Evolutionary conservation across 1,140 invertebrate species (phyloP).

Genomic region (Drosophila simulans): DNA sequence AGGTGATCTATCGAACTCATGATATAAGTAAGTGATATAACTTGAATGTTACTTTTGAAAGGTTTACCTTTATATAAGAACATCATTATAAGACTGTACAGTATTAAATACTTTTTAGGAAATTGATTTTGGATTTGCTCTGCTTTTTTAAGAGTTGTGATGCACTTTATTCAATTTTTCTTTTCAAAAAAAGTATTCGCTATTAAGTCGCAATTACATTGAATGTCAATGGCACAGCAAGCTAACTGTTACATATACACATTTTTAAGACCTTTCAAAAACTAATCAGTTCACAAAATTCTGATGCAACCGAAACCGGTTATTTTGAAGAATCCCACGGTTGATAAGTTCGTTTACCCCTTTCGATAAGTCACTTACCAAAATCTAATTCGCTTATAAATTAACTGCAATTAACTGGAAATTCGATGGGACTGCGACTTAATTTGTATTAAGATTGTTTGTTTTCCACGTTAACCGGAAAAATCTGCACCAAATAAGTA

Average conservation of each 20-base stretch:
- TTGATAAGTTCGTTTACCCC: slow-evolving; percentile 36
- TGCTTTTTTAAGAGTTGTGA: no score
- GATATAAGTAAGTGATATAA: slow-evolving; percentile 29
- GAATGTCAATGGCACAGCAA: not conserved
- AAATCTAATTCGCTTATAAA: slow-evolving; percentile 31
- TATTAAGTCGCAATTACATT: not conserved
- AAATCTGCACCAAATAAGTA: slow-evolving; percentile 54
- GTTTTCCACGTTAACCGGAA: slow-evolving; percentile 49
- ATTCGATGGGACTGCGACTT: slow-evolving; percentile 24
- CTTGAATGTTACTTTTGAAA: not conserved
- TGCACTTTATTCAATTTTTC: no score
- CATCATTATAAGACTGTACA: not conserved
- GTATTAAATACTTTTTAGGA: not conserved
- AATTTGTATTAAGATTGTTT: slow-evolving; percentile 28
- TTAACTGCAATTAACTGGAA: slow-evolving; percentile 48
- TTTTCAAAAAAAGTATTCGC: no score
- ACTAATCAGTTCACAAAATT: slow-evolving; percentile 3
- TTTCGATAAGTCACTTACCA: slow-evolving; percentile 24
- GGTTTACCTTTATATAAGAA: slow-evolving; percentile 6
- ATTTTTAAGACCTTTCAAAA: slow-evolving; percentile 11
- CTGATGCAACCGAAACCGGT: slow-evolving; percentile 31
- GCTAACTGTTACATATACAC: slow-evolving; percentile 1
- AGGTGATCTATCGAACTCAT: slow-evolving; percentile 6
- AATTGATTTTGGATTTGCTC: not conserved
- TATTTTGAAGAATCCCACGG: slow-evolving; percentile 5